Conservation (phyloP, 2,113 vertebrate species). For the Zootoca vivipara region DNA sequence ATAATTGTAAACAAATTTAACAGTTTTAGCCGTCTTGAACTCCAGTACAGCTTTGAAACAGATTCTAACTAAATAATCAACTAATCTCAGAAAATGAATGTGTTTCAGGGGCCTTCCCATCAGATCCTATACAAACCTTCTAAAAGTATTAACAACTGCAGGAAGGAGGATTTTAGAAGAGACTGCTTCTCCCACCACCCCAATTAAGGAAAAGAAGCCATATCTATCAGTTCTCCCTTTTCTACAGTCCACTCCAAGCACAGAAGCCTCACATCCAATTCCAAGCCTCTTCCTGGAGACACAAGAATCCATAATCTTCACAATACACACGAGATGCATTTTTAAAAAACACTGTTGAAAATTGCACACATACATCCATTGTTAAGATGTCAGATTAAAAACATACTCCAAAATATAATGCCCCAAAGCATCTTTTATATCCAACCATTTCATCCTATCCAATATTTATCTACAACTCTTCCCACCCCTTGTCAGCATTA, state of each 20-base stretch:
- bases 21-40: background rate
- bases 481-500: constrained; percentile 24
- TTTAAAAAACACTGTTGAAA: no score
- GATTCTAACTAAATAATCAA: background rate
- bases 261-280: background rate
- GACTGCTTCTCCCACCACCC: background rate
- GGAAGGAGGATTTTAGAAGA: background rate
- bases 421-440: background rate
- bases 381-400: background rate
- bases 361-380: background rate
- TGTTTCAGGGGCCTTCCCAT: background rate
- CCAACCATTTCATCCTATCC: background rate
- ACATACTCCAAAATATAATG: background rate
- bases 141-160: background rate
- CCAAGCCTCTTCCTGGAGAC: background rate
- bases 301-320: background rate
- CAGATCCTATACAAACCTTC: background rate
- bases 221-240: background rate
- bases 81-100: background rate
- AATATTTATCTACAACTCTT: background rate
- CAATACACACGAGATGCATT: background rate
- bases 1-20: background rate
- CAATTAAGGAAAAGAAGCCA: background rate
- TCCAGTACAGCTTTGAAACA: background rate
- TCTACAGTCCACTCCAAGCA: background rate